Percentiles rank a stretch among this genome's conserved stretches.
Evolutionary conservation across 2,888 invertebrate genomes (phyloP).

Genomic region (Drosophila atroscutellata): DNA sequence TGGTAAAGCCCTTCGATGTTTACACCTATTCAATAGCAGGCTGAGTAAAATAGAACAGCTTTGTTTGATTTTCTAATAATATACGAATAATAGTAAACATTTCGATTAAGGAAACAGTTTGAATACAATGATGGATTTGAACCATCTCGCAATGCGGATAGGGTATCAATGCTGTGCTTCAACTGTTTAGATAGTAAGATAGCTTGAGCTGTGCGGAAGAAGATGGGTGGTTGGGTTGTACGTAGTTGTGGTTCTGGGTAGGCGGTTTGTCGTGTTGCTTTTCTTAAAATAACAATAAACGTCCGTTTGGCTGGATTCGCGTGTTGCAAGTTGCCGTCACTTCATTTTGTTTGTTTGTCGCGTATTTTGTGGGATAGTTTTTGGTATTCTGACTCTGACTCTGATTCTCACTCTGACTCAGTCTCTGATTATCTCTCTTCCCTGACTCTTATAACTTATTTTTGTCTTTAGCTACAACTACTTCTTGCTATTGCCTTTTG

Average conservation of each 20-base stretch:
- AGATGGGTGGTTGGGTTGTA: not conserved
- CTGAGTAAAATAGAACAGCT: not conserved
- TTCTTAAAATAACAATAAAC: conserved; percentile 78
- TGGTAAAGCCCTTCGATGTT: not conserved
- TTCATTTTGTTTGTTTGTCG: conserved; percentile 78
- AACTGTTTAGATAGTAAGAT: conserved; percentile 18
- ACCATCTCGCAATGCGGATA: not conserved
- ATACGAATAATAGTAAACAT: not conserved
- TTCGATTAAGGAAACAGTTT: not conserved
- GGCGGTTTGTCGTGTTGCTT: conserved; percentile 68
- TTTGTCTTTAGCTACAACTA: conserved; percentile 12
- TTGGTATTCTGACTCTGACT: conserved; percentile 23
- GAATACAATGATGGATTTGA: not conserved
- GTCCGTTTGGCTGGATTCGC: conserved; percentile 65
- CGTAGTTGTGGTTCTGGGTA: not conserved
- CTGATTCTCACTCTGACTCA: not conserved
- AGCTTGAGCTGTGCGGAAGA: conserved; percentile 18
- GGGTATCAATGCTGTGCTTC: conserved; percentile 12
- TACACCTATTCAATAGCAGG: not conserved
- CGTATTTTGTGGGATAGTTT: conserved; percentile 48
- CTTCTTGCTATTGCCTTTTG: conserved; percentile 41
- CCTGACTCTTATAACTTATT: conserved; percentile 10
- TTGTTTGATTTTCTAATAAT: not conserved
- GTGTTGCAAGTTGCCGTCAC: conserved; percentile 63
- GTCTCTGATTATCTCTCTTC: conserved; percentile 2